A percentile compares a stretch with the other conserved stretches of the same genome.
These are phyloP conservation scores for Sinocyclocheilus grahami DNA, from an alignment of 2,113 vertebrate genomes.

Conservation along the genomic window DNA sequence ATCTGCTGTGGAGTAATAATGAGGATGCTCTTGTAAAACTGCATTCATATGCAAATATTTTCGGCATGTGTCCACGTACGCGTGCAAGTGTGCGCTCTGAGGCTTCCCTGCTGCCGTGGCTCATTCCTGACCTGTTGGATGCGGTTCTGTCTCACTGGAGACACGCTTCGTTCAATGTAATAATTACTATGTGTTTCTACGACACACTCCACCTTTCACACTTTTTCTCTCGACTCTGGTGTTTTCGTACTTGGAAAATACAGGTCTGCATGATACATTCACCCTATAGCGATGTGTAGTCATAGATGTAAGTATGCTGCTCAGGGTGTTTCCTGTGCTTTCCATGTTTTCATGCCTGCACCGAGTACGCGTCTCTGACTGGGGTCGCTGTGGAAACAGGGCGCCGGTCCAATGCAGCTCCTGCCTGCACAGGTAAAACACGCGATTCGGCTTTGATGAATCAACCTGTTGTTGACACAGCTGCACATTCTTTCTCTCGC, in stretches of 20 bases:
- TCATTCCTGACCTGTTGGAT: slow-evolving; percentile 48
- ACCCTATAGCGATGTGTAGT: not conserved
- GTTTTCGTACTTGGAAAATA: not conserved
- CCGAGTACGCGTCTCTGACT: not conserved
- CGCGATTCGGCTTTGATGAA: slow-evolving; percentile 21
- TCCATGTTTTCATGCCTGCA: slow-evolving; percentile 3
- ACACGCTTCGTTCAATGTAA: slow-evolving; percentile 4
- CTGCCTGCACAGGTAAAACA: slow-evolving; percentile 48
- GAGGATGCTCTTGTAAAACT: slow-evolving; percentile 20
- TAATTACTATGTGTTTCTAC: not conserved
- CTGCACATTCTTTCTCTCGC: slow-evolving; percentile 48
- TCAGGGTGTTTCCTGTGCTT: slow-evolving; percentile 10
- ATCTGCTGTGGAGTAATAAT: slow-evolving; percentile 11
- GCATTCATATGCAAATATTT: slow-evolving; percentile 41
- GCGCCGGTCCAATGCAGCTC: slow-evolving; percentile 7
- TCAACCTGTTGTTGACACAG: slow-evolving; percentile 50
- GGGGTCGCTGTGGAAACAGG: slow-evolving; percentile 32
- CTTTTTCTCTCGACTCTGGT: not conserved
- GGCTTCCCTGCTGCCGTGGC: slow-evolving; percentile 1
- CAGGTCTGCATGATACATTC: not conserved
- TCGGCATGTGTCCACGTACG: not conserved
- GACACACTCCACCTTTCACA: not conserved
- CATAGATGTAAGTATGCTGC: not conserved
- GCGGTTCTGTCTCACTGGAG: slow-evolving; percentile 22
- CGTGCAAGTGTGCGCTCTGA: not conserved